Percentiles rank a stretch among this genome's conserved stretches.
Evolutionary conservation across 2,797 vertebrate species (phyloP).

Genomic region (Enteromius afrohamiltoni): DNA sequence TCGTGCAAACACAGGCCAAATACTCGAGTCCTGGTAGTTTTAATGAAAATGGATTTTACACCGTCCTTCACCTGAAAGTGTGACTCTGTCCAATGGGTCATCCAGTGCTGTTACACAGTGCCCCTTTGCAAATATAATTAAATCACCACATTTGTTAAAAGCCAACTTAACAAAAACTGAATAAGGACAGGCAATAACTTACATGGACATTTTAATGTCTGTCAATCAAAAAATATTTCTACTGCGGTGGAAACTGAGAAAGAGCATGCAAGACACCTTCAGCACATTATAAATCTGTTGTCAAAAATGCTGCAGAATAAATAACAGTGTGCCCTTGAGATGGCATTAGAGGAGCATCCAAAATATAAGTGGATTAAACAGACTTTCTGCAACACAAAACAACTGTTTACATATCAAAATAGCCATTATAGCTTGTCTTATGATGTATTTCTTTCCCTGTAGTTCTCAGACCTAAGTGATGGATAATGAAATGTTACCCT

Average conservation of each 20-base stretch:
- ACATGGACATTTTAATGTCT: constrained; percentile 40
- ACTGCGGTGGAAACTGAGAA: not conserved
- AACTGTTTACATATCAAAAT: not conserved
- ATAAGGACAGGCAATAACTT: constrained; percentile 47
- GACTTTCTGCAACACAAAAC: constrained; percentile 9
- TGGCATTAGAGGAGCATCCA: constrained; percentile 31
- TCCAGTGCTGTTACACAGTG: not conserved
- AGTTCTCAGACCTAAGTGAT: not conserved
- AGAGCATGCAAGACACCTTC: not conserved
- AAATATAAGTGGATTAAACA: constrained; percentile 10
- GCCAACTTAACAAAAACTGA: constrained; percentile 22
- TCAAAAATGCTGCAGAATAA: constrained; percentile 39
- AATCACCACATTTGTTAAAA: constrained; percentile 33
- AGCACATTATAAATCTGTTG: constrained; percentile 8
- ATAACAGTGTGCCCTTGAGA: constrained; percentile 31
- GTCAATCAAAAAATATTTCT: constrained; percentile 33
- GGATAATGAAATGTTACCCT: not conserved
- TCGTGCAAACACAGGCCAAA: constrained; percentile 56
- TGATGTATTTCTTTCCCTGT: not conserved
- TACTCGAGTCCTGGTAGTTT: constrained; percentile 64
- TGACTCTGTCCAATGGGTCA: constrained; percentile 15
- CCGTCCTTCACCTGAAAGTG: constrained; percentile 63
- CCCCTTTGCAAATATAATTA: constrained; percentile 50
- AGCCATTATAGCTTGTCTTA: not conserved
- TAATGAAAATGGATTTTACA: constrained; percentile 73